Percentiles rank a stretch among this genome's conserved stretches.
Conservation (phyloP, 2,888 invertebrate species). For the Bellardia pandia region DNA sequence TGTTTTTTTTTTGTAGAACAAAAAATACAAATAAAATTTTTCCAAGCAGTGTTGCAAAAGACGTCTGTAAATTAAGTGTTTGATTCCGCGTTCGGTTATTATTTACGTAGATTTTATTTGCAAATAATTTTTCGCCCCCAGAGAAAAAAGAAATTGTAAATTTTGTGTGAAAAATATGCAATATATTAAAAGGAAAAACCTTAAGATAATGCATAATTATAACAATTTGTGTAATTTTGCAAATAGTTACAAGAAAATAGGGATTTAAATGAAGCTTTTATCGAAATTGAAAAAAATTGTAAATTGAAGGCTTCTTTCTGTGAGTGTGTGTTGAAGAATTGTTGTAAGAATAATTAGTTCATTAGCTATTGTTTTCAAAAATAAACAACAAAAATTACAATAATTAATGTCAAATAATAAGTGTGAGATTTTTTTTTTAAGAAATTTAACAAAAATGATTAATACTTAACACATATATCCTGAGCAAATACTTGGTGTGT, state of each 20-base stretch:
- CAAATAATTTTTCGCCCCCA: conserved; percentile 42
- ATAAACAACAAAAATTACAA: conserved; percentile 20
- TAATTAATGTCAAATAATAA: conserved; percentile 35
- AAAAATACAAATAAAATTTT: conserved; percentile 32
- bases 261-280: too few relatives aligned
- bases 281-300: too few relatives aligned
- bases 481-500: neutral
- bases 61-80: conserved; percentile 64
- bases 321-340: neutral
- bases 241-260: too few relatives aligned
- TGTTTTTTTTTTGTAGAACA: conserved; percentile 1
- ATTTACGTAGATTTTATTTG: conserved; percentile 48
- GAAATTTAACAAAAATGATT: neutral
- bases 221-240: too few relatives aligned
- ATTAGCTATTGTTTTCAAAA: neutral
- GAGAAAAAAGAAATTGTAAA: conserved; percentile 36
- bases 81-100: conserved; percentile 16
- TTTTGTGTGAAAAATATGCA: conserved; percentile 2
- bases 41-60: conserved; percentile 67
- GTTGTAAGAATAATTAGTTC: neutral
- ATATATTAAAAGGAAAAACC: neutral
- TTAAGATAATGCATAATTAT: neutral
- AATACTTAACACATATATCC: conserved; percentile 19
- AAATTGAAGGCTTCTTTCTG: neutral
- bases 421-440: neutral